Evolutionary conservation across 2,888 invertebrate species (phyloP).

Genomic region (Chalcis sispes): DNA sequence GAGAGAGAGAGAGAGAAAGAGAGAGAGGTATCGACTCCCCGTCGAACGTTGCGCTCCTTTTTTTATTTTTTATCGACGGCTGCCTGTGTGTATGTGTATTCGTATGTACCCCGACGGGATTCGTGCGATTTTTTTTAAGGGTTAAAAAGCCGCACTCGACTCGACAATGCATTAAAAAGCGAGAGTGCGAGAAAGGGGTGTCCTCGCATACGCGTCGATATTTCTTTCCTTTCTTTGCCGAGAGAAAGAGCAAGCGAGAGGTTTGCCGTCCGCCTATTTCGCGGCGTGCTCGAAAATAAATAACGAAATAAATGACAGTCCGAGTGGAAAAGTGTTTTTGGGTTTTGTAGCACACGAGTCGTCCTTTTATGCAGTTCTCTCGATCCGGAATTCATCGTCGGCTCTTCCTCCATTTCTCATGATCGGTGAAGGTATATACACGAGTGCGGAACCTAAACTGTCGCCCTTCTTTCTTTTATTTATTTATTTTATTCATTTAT

Average conservation of each 20-base stretch:
- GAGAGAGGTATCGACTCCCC: constrained; percentile 11
- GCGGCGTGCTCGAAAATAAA: constrained; percentile 65
- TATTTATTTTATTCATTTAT: too few relatives aligned
- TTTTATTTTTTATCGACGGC: too few relatives aligned
- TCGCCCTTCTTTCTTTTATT: too few relatives aligned
- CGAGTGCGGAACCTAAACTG: too few relatives aligned
- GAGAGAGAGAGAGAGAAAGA: too few relatives aligned
- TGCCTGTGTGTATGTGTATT: constrained; percentile 10
- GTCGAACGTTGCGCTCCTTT: constrained; percentile 61
- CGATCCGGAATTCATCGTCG: constrained; percentile 20
- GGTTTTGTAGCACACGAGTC: constrained; percentile 69
- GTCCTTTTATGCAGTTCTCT: constrained; percentile 32
- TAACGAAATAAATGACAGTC: constrained; percentile 75
- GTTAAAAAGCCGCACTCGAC: constrained; percentile 75
- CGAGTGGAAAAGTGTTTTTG: constrained; percentile 74
- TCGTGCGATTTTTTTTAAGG: too few relatives aligned
- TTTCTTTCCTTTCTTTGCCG: constrained; percentile 46
- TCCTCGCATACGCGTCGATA: constrained; percentile 59
- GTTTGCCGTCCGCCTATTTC: not conserved
- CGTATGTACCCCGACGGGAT: constrained; percentile 67
- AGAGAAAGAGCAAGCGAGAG: too few relatives aligned
- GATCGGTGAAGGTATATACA: too few relatives aligned
- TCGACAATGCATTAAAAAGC: constrained; percentile 68
- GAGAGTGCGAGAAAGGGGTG: constrained; percentile 59
- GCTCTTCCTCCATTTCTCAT: constrained; percentile 56